Percentiles rank a stretch among this genome's conserved stretches.
Conservation (phyloP, 2,888 invertebrate species). For the Synergus laeviventris region DNA sequence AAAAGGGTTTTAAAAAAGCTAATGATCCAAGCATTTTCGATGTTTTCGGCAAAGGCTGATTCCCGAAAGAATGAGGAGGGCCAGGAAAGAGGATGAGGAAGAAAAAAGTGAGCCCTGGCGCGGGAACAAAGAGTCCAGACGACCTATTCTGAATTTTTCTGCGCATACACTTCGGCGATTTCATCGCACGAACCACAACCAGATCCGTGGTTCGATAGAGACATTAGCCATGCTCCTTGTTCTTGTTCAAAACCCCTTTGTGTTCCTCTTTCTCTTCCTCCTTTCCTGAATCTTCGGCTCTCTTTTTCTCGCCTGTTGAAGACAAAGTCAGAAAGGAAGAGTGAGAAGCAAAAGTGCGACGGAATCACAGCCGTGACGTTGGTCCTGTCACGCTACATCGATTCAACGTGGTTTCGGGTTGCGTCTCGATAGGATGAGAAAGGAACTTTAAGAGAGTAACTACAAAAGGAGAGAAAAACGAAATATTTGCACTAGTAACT, state of each 20-base stretch:
- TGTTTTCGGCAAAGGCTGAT: background rate
- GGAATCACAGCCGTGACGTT: constrained; percentile 50
- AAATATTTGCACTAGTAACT: constrained; percentile 22
- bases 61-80: background rate
- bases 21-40: background rate
- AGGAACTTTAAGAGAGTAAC: background rate
- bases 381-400: constrained; percentile 39
- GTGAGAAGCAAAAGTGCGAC: constrained; percentile 44
- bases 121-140: constrained; percentile 49
- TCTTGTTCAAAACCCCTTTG: constrained; percentile 56
- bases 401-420: background rate
- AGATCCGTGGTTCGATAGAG: constrained; percentile 59
- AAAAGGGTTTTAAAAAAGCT: background rate
- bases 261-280: constrained; percentile 51
- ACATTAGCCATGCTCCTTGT: constrained; percentile 63
- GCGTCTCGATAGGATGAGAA: constrained; percentile 1
- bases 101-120: constrained; percentile 30
- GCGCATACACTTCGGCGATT: constrained; percentile 48
- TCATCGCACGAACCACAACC: constrained; percentile 48
- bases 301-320: constrained; percentile 41
- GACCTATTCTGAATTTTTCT: constrained; percentile 50
- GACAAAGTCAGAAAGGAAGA: constrained; percentile 19
- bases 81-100: background rate
- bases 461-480: background rate
- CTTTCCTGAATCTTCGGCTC: constrained; percentile 40